phyloP scores from a whole-genome alignment of 2,797 vertebrate species.

The Rhinophrynus dorsalis region DNA sequence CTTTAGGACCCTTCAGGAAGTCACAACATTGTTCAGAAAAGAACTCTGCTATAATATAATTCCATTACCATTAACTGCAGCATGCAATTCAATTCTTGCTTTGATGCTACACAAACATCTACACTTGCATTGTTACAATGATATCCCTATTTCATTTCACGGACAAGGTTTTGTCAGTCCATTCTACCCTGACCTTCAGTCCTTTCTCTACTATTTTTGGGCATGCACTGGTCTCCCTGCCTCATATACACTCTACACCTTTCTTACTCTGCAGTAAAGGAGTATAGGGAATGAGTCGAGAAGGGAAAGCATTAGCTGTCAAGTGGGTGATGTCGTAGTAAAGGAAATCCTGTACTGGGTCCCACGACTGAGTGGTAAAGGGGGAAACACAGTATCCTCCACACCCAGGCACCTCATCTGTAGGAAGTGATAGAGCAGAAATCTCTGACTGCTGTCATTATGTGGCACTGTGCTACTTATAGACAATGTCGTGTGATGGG shows the following conservation, averaged over 20 bases:
- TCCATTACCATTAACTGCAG: too few species aligned
- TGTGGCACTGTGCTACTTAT: background rate
- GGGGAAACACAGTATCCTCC: background rate
- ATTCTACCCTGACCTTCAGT: background rate
- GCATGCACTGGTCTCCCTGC: too few species aligned
- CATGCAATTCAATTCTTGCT: too few species aligned
- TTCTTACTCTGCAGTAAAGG: background rate
- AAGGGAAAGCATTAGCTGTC: background rate
- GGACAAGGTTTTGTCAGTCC: background rate
- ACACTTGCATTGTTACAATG: background rate
- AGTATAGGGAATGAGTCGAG: background rate
- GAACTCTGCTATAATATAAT: background rate
- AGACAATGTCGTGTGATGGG: background rate
- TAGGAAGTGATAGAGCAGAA: conserved; percentile 9
- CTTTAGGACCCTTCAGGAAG: conserved; percentile 20
- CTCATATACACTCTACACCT: background rate
- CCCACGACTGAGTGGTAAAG: background rate
- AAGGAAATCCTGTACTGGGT: conserved; percentile 26
- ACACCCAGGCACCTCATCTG: conserved; percentile 3
- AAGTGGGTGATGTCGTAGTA: background rate
- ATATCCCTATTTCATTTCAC: too few species aligned
- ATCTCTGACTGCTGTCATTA: background rate
- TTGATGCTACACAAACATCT: background rate
- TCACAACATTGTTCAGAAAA: background rate
- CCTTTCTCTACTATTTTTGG: background rate